A percentile compares a stretch with the other conserved stretches of the same genome.
phyloP scores from a whole-genome alignment of 2,888 invertebrate species.

The Plagodis dolabraria region DNA sequence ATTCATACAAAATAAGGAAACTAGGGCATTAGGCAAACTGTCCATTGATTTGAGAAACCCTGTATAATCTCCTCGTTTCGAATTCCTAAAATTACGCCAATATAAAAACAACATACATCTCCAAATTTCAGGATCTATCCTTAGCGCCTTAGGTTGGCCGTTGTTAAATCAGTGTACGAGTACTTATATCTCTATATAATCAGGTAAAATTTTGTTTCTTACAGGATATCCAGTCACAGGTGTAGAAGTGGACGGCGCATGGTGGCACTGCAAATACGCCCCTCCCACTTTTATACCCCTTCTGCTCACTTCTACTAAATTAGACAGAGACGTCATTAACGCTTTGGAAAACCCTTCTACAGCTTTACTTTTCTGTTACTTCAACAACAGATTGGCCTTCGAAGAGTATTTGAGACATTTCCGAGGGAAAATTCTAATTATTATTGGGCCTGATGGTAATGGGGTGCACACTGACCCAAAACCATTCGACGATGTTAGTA shows the following conservation, averaged over 20 bases:
- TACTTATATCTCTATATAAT: neutral
- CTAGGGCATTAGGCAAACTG: too few relatives aligned
- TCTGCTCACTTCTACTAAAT: slow-evolving; percentile 75
- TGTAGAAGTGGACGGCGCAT: slow-evolving; percentile 90
- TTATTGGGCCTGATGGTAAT: slow-evolving; percentile 89
- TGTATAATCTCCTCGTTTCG: too few relatives aligned
- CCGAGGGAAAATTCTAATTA: slow-evolving; percentile 87
- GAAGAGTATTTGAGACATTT: slow-evolving; percentile 87
- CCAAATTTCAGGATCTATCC: too few relatives aligned
- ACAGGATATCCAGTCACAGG: slow-evolving; percentile 87
- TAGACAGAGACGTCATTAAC: slow-evolving; percentile 62
- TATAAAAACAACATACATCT: too few relatives aligned
- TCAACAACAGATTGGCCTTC: slow-evolving; percentile 90
- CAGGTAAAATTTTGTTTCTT: slow-evolving; percentile 36
- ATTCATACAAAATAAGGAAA: too few relatives aligned
- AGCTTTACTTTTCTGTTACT: slow-evolving; percentile 92
- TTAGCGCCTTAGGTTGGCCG: too few relatives aligned
- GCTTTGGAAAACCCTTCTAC: slow-evolving; percentile 73
- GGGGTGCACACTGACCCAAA: slow-evolving; percentile 89
- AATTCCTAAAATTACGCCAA: too few relatives aligned
- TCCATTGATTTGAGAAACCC: too few relatives aligned
- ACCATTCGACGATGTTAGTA: slow-evolving; percentile 86
- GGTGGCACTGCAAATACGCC: slow-evolving; percentile 92
- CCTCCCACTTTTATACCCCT: slow-evolving; percentile 89
- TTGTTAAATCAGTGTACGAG: too few relatives aligned